Evolutionary conservation across 2,113 vertebrate species (phyloP).

Genomic region (Malaclemys terrapin): DNA sequence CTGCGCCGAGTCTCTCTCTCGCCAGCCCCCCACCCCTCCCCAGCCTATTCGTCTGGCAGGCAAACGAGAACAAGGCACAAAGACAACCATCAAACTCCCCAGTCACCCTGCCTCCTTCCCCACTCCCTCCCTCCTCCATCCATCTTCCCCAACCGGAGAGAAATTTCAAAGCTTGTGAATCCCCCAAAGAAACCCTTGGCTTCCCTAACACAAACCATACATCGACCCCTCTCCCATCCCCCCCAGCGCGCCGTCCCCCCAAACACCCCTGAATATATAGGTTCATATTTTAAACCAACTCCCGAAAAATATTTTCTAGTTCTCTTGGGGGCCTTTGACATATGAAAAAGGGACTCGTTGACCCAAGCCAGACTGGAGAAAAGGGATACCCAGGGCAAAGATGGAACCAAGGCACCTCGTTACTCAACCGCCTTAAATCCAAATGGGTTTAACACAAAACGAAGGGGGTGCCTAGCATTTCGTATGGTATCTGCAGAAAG

Average conservation of each 20-base stretch:
- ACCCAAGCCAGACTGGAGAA: background rate
- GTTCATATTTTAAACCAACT: background rate
- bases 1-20: slow-evolving; percentile 56
- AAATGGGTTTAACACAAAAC: accelerated
- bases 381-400: background rate
- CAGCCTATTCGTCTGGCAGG: slow-evolving; percentile 57
- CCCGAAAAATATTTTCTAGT: background rate
- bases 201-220: slow-evolving; percentile 19
- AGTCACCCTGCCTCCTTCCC: slow-evolving; percentile 2
- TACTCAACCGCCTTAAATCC: background rate
- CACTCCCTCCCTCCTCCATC: slow-evolving; percentile 44
- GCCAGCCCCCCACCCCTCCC: background rate
- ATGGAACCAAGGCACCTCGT: background rate
- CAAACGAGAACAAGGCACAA: slow-evolving; percentile 55
- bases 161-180: slow-evolving; percentile 49
- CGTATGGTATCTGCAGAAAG: background rate
- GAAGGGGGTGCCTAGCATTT: background rate
- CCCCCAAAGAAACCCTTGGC: slow-evolving; percentile 9
- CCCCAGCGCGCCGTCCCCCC: background rate
- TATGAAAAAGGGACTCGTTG: background rate
- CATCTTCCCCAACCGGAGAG: slow-evolving; percentile 54
- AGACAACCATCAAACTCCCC: slow-evolving; percentile 29
- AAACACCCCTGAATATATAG: background rate
- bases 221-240: background rate
- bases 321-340: background rate